phyloP scores from a whole-genome alignment of 2,888 invertebrate genomes.

The Monochamus alternatus region DNA sequence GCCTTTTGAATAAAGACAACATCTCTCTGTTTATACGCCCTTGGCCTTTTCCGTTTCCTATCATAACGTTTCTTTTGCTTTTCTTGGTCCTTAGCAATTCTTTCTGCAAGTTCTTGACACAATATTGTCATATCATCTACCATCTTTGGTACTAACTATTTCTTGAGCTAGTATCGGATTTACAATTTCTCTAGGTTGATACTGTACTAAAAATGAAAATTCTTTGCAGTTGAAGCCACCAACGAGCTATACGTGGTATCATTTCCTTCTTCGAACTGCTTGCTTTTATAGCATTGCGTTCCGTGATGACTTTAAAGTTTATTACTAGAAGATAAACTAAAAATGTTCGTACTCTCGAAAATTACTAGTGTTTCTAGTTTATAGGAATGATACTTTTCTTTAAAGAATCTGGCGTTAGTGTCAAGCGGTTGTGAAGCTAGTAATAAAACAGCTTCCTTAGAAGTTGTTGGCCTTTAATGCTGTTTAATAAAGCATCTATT shows the following conservation, averaged over 20 bases:
- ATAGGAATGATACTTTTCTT: conserved; percentile 59
- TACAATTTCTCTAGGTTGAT: conserved; percentile 6
- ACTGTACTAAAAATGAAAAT: conserved; percentile 43
- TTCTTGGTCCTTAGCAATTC: too few species aligned
- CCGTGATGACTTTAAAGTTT: conserved; percentile 59
- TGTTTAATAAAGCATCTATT: too few species aligned
- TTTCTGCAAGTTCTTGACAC: too few species aligned
- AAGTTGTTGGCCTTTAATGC: background rate
- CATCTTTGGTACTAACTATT: too few species aligned
- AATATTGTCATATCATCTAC: too few species aligned
- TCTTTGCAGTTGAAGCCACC: conserved; percentile 49
- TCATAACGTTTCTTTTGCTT: too few species aligned
- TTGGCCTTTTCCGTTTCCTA: too few species aligned
- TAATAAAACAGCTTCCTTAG: conserved; percentile 11
- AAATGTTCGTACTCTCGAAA: conserved; percentile 61
- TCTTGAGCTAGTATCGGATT: conserved; percentile 11
- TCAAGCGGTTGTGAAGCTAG: conserved; percentile 3
- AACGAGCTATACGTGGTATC: conserved; percentile 58
- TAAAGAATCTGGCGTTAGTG: conserved; percentile 15
- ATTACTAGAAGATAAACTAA: conserved; percentile 60
- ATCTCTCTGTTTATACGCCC: too few species aligned
- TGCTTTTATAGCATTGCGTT: too few species aligned
- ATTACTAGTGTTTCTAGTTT: conserved; percentile 65
- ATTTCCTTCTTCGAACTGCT: conserved; percentile 58
- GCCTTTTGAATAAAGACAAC: too few species aligned